Percentiles rank a stretch among this genome's conserved stretches.
Conservation (phyloP, 2,888 invertebrate species). For the Lordiphosa andalusiaca region DNA sequence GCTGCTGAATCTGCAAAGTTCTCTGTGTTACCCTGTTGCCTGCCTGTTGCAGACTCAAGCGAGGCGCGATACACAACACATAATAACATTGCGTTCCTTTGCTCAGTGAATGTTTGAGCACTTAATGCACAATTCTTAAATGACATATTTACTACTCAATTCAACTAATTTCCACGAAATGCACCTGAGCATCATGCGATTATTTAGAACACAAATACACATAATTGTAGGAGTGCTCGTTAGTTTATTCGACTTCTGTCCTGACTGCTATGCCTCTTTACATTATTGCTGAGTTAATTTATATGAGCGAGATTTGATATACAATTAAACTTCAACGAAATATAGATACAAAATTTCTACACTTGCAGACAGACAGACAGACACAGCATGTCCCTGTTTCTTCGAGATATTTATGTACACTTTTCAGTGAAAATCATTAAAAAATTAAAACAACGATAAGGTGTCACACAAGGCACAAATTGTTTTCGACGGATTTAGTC, state of each 20-base stretch:
- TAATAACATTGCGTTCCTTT: constrained; percentile 1
- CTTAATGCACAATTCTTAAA: no score
- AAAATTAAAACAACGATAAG: no score
- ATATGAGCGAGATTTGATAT: constrained; percentile 26
- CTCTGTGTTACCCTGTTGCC: constrained; percentile 31
- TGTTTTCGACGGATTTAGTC: no score
- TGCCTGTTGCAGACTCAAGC: constrained; percentile 48
- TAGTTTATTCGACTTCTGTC: no score
- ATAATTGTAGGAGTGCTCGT: no score
- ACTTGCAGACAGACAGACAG: constrained; percentile 3
- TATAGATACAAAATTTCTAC: constrained; percentile 32
- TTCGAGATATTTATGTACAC: not conserved
- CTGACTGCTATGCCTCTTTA: constrained; percentile 1
- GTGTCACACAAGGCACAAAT: no score
- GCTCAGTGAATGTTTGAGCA: not conserved
- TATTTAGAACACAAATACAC: constrained; percentile 1
- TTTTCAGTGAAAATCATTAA: not conserved
- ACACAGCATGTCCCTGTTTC: not conserved
- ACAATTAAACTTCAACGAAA: constrained; percentile 27
- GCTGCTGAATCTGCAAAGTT: constrained; percentile 10
- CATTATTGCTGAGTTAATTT: constrained; percentile 24
- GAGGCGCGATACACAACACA: constrained; percentile 2
- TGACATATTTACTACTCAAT: not conserved
- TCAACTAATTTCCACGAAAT: constrained; percentile 1
- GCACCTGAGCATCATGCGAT: not conserved